Evolutionary conservation across 2,888 invertebrate genomes (phyloP).

Genomic region (Diarsia rubi): DNA sequence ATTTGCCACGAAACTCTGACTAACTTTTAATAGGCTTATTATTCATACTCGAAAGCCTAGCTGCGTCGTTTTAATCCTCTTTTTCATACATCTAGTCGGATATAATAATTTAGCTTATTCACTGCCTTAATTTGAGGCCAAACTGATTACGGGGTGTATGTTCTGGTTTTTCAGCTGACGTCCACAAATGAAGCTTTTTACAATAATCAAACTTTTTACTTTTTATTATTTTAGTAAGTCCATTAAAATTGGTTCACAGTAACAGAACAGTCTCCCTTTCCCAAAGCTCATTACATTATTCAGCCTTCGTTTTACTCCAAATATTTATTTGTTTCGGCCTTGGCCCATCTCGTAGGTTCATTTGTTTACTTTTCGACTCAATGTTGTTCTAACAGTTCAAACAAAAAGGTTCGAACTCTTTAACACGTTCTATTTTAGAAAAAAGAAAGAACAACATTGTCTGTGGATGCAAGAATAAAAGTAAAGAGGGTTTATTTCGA

Average conservation of each 20-base stretch:
- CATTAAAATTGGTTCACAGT: constrained; percentile 21
- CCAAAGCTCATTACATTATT: constrained; percentile 43
- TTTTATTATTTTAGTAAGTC: constrained; percentile 10
- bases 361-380: constrained; percentile 56
- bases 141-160: background rate
- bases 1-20: constrained; percentile 25
- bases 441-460: constrained; percentile 29
- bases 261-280: constrained; percentile 12
- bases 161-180: background rate
- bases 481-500: constrained; percentile 65
- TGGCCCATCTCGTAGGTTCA: constrained; percentile 55
- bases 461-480: constrained; percentile 33
- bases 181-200: constrained; percentile 9
- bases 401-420: constrained; percentile 48
- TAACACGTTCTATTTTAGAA: constrained; percentile 44
- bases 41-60: constrained; percentile 16
- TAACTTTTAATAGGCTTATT: constrained; percentile 38
- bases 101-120: constrained; percentile 4
- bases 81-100: constrained; percentile 7
- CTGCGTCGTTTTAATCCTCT: constrained; percentile 10
- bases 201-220: background rate
- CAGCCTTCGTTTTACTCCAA: constrained; percentile 46
- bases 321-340: constrained; percentile 62
- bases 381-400: constrained; percentile 61
- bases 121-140: background rate